A percentile compares a stretch with the other conserved stretches of the same genome.
Conservation (phyloP, 2,888 invertebrate genomes). For the Ormyrus labotus region DNA sequence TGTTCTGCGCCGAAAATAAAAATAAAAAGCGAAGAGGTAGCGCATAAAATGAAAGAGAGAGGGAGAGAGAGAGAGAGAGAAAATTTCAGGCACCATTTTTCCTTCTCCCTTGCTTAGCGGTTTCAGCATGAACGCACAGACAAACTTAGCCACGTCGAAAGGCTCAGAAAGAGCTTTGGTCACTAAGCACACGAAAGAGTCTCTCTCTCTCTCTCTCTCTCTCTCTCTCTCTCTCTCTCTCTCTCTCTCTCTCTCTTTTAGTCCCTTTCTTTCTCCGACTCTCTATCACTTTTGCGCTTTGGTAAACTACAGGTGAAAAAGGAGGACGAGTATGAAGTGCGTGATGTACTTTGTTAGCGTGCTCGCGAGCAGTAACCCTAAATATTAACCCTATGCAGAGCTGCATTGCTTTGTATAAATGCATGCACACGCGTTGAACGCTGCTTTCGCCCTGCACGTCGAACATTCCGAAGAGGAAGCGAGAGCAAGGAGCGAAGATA, state of each 20-base stretch:
- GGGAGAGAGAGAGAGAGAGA: not conserved
- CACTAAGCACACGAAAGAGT: constrained; percentile 43
- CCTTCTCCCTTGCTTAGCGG: constrained; percentile 2
- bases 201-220: not conserved
- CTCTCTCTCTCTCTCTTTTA: not conserved
- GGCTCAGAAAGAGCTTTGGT: constrained; percentile 59
- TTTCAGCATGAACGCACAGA: constrained; percentile 8
- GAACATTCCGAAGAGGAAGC: not conserved
- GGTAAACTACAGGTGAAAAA: not conserved
- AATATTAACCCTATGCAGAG: constrained; percentile 68
- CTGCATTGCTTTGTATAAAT: constrained; percentile 59
- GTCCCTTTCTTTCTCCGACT: too few species aligned
- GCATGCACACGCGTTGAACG: not conserved
- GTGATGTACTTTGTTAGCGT: constrained; percentile 70
- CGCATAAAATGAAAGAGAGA: not conserved
- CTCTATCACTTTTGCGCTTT: too few species aligned
- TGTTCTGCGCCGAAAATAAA: constrained; percentile 22
- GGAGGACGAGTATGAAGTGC: constrained; percentile 61
- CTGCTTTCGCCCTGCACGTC: not conserved
- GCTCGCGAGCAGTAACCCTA: constrained; percentile 70
- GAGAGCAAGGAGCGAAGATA: constrained; percentile 16
- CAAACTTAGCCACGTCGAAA: constrained; percentile 9
- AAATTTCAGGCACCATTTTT: not conserved
- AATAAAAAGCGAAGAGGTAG: constrained; percentile 6
- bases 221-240: not conserved